Evolutionary conservation across 2,113 vertebrate species (phyloP), one percentile per base, ranked within the genome.

Genomic region (Protomyctophum bolini): DNA sequence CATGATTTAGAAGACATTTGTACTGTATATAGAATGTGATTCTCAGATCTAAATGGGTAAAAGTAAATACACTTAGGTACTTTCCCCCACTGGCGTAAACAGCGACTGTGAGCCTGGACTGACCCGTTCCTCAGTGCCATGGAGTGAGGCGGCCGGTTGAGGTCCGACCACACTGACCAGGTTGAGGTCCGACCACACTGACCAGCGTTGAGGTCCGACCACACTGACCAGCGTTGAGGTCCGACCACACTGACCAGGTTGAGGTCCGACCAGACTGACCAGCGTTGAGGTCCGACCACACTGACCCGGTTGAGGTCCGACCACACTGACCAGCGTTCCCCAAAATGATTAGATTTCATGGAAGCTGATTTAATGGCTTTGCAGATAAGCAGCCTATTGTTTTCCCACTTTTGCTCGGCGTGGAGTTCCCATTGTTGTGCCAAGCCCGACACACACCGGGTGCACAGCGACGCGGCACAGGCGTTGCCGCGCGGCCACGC

Each of bases 331-430:
- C 11, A 51, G 29, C 66, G 68, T 79, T 70, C 62, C 70, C 80
- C 50, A 46, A 68, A 64, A n/a, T 70, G 70, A 71, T 76, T 74
- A 72, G 67, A 74, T 83, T 74, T 72, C 60, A 58, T 45, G 3
- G 10, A 72, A 49, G 63, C 62, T 56, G 58, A 78, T 68, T 11
- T n/a, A n/a, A n/a, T n/a, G n/a, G 71, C 56, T 73, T 62, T 50
- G 71, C n/a, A 58, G 66, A 79, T 65, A 52, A 41, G 49, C 54
- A 28, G 29, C 67, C 65, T 7, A 33, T 67, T 61, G 33, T 29
- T 63, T 28, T 12, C 51, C 4, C n/a, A 8, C 62, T 7, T 66
- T 11, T 5, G 21, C 8, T 60, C 14, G 8, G 51, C 54, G 49
- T n/a, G 10, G 21, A 6, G 8, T 41, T 21, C 21, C 21, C 21